phyloP scores from a whole-genome alignment of 2,113 vertebrate species.

The Stictonetta naevosa region DNA sequence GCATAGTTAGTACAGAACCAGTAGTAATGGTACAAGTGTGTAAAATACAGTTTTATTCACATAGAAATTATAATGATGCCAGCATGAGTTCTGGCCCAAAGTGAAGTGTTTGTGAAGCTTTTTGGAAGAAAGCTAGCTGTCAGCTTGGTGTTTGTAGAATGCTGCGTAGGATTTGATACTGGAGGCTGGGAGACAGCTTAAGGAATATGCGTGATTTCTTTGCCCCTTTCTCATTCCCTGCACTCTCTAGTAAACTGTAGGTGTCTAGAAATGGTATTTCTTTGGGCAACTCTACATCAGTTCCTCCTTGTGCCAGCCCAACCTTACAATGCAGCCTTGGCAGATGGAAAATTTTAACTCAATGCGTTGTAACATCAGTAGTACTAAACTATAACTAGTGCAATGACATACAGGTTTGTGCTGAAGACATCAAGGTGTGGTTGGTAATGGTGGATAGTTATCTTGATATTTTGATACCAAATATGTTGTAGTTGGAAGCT shows the following conservation, averaged over 20 bases:
- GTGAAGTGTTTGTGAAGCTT: neutral
- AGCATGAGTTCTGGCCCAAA: neutral
- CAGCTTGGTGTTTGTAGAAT: neutral
- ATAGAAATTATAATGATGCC: neutral
- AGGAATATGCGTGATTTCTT: neutral
- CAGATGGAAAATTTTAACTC: neutral
- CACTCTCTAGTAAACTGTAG: neutral
- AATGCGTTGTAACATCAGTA: neutral
- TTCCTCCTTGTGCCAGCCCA: neutral
- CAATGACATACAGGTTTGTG: neutral
- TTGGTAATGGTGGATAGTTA: neutral
- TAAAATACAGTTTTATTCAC: neutral
- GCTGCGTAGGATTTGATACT: neutral
- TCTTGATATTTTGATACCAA: neutral
- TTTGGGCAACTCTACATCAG: neutral
- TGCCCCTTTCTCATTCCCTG: neutral
- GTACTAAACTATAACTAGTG: neutral
- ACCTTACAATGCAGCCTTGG: neutral
- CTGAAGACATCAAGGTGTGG: neutral
- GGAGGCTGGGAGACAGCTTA: neutral
- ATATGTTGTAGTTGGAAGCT: neutral
- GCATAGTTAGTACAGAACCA: neutral
- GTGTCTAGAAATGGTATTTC: neutral
- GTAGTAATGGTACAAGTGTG: neutral
- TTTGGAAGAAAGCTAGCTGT: neutral